phyloP scores from a whole-genome alignment of 2,113 vertebrate species.

The Heterocephalus glaber region DNA sequence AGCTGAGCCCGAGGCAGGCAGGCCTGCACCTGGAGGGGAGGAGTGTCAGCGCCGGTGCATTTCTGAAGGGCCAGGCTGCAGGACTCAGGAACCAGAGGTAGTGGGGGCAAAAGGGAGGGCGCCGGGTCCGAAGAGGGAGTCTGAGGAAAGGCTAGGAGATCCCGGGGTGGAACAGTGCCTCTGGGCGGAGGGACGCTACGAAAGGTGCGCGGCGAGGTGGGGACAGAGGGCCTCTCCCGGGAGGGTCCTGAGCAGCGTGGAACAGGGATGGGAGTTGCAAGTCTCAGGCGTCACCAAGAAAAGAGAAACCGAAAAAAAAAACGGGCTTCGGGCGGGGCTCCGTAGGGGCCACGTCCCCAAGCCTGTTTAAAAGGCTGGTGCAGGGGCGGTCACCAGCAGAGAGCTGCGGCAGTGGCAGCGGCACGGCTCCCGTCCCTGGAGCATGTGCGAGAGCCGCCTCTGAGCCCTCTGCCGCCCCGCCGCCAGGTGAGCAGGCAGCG shows the following conservation, averaged over 20 bases:
- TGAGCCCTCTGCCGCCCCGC: conserved; percentile 69
- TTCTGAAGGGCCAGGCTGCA: background rate
- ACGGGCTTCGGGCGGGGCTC: background rate
- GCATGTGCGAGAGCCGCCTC: conserved; percentile 75
- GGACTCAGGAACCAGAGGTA: background rate
- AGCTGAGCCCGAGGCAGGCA: too few relatives aligned
- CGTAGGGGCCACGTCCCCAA: background rate
- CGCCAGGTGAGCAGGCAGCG: conserved; percentile 74
- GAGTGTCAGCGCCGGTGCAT: background rate
- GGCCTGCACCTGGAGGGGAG: background rate
- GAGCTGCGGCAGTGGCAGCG: conserved; percentile 78
- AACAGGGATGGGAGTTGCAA: too few relatives aligned
- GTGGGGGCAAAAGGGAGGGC: background rate
- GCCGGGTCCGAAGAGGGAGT: background rate
- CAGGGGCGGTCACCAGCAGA: conserved; percentile 69
- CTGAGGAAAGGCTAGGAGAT: background rate
- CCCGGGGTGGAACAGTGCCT: background rate
- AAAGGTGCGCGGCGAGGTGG: background rate
- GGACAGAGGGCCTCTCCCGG: too few relatives aligned
- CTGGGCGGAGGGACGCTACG: background rate
- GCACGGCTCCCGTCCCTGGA: conserved; percentile 73
- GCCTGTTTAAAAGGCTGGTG: conserved; percentile 59
- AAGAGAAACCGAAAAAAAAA: conserved; percentile 83
- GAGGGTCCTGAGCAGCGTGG: rapidly evolving
- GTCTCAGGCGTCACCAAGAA: background rate